A percentile compares a stretch with the other conserved stretches of the same genome.
phyloP scores from a whole-genome alignment of 2,113 vertebrate species.

The Hemiscyllium ocellatum region DNA sequence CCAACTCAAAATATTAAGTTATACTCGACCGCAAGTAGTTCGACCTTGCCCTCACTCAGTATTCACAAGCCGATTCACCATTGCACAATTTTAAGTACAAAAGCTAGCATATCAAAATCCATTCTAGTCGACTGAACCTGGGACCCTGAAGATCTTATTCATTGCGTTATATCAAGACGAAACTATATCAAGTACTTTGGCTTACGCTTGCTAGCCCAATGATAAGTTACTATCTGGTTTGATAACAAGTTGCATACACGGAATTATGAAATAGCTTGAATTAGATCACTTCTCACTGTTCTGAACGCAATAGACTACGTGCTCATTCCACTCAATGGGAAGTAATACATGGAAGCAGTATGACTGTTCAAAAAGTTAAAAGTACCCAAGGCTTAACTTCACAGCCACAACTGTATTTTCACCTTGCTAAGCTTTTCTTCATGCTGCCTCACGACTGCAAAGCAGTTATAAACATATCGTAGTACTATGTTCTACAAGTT shows the following conservation, averaged over 20 bases:
- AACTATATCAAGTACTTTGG: not conserved
- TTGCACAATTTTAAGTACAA: not conserved
- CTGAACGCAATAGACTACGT: not conserved
- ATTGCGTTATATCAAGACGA: not conserved
- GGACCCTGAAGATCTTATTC: not conserved
- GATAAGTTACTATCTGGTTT: not conserved
- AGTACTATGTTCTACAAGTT: not conserved
- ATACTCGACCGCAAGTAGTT: not conserved
- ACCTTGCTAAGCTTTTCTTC: not conserved
- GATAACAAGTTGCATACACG: not conserved
- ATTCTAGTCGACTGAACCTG: too few relatives aligned
- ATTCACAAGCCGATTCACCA: not conserved
- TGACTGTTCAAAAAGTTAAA: not conserved
- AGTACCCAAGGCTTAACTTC: too few relatives aligned
- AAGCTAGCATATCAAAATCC: not conserved
- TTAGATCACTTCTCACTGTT: not conserved
- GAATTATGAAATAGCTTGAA: not conserved
- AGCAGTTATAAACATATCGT: not conserved
- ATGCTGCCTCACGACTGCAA: not conserved
- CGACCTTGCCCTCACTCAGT: not conserved
- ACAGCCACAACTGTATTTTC: not conserved
- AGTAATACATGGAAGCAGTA: not conserved
- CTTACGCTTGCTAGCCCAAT: not conserved
- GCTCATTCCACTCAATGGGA: not conserved
- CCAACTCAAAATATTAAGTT: not conserved